phyloP scores from a whole-genome alignment of 2,888 invertebrate species.

The Achlya flavicornis region DNA sequence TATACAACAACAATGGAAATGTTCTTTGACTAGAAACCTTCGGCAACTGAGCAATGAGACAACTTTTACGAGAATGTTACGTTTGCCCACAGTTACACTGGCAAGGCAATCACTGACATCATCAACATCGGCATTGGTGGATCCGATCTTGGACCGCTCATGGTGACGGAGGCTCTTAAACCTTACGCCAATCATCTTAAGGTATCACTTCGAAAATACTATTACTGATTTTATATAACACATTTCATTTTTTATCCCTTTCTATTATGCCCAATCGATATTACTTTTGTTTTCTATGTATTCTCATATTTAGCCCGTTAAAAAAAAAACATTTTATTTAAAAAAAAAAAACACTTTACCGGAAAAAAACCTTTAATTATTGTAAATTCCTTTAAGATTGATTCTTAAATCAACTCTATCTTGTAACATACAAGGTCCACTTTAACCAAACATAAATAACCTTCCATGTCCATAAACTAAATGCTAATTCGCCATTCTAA shows the following conservation, averaged over 20 bases:
- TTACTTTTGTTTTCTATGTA: no score
- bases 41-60: not conserved
- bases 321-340: no score
- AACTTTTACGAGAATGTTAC: no score
- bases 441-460: not conserved
- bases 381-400: no score
- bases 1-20: no score
- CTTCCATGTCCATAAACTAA: no score
- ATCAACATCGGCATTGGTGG: slow-evolving; percentile 99
- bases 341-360: no score
- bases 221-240: not conserved
- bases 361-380: no score
- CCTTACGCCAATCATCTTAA: slow-evolving; percentile 94
- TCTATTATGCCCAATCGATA: no score
- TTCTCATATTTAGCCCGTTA: no score
- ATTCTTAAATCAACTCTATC: not conserved
- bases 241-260: no score
- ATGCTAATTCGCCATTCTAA: not conserved
- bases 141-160: slow-evolving; percentile 98
- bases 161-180: slow-evolving; percentile 99
- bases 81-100: slow-evolving; percentile 86
- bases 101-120: slow-evolving; percentile 97
- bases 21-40: no score
- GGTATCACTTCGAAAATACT: slow-evolving; percentile 41
- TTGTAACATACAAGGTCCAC: not conserved